Base-by-base conservation (phyloP, 1,140 invertebrate genomes). In the Helicoverpa armigera region DNA sequence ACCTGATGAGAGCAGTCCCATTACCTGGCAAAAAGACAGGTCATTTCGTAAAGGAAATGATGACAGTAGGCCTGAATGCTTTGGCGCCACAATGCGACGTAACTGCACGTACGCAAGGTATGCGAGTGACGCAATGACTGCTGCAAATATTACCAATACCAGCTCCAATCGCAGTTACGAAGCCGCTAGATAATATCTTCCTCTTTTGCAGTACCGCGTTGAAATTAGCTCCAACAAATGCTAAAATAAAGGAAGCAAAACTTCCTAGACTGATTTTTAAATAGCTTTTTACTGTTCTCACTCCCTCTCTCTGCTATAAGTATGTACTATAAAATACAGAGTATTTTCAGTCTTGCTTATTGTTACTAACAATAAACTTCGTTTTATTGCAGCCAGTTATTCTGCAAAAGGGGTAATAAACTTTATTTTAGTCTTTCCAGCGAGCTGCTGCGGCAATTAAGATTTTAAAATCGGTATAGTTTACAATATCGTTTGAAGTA, bases 81-180 rank as follows among this genome's bases (percentile, higher is more conserved):
- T 18, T 16, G 10, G 14, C 35, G 35, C 3, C n/a, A 16, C 31
- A 48, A 50, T 16, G 16, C 1, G 7, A 67, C 10, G 63, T 67
- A 43, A 67, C 43, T 67, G 16, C 65, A 69, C 43, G 65, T 69
- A 50, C 18, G 43, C 0, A 18, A 69, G 65, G 65, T 50, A 69
- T 69, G 65, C 65, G 18, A 50, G 43, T 69, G 65, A 50, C 35
- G 65, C 43, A 69, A 69, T 1, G 23, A 29, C 23, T 69, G n/a
- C 43, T 69, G 43, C 65, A 23, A 69, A 69, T 67, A 69, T 69
- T 69, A 18, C 65, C 43, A 50, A 69, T 50, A 69, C 43, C 50
- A 16, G 43, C 14, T 50, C 18, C 23, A 61, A 23, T 61, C 58
- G 29, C 23, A 61, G 58, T 61, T 29, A 61, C 58, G 58, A 29